A percentile compares a stretch with the other conserved stretches of the same genome.
phyloP scores from a whole-genome alignment of 2,113 vertebrate genomes.

The Damaliscus lunatus region DNA sequence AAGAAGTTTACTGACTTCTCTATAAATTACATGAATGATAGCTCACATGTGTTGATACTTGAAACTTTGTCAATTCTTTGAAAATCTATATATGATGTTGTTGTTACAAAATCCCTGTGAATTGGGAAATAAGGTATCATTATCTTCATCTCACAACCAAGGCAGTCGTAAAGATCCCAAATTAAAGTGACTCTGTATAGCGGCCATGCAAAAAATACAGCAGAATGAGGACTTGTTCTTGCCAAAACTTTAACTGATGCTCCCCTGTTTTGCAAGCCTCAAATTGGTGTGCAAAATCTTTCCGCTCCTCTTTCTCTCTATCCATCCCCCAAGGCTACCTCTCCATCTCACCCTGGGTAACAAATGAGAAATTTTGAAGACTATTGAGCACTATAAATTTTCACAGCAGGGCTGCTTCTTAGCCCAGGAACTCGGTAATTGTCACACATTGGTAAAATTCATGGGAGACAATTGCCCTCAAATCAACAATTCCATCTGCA shows the following conservation, averaged over 20 bases:
- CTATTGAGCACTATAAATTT: constrained; percentile 74
- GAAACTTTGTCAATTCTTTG: not conserved
- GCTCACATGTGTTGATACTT: not conserved
- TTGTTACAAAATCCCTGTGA: not conserved
- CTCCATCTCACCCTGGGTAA: constrained; percentile 54
- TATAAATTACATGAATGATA: not conserved
- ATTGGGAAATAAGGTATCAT: not conserved
- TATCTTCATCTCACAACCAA: not conserved
- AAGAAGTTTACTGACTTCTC: not conserved
- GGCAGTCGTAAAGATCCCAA: not conserved
- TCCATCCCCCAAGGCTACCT: constrained; percentile 37
- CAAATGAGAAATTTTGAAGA: constrained; percentile 78
- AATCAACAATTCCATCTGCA: constrained; percentile 26
- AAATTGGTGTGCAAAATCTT: constrained; percentile 29
- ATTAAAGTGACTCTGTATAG: not conserved
- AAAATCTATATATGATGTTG: not conserved
- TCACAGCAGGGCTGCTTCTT: constrained; percentile 76
- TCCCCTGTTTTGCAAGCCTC: not conserved
- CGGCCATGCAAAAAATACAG: not conserved
- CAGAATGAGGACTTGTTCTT: not conserved
- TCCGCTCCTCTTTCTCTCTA: not conserved
- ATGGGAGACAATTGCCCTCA: constrained; percentile 52
- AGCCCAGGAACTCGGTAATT: constrained; percentile 73
- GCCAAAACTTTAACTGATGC: constrained; percentile 12
- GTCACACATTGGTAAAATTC: constrained; percentile 60